Conservation (phyloP, 2,888 invertebrate genomes). For the Parnassius orleans region DNA sequence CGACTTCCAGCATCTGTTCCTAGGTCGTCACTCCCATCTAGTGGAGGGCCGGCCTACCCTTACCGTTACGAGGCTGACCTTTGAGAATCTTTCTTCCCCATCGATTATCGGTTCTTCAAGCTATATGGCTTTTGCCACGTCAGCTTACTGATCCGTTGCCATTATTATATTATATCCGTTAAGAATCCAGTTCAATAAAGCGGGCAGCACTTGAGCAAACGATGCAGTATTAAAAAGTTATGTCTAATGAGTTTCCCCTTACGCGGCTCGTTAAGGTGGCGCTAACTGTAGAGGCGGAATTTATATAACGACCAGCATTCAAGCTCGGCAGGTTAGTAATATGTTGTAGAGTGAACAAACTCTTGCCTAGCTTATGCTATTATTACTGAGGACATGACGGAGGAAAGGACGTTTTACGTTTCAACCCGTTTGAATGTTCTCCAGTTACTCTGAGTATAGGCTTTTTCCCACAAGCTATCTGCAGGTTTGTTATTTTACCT, state of each 20-base stretch:
- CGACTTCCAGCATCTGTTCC: no score
- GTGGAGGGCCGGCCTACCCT: no score
- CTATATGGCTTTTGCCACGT: no score
- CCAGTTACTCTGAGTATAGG: not conserved
- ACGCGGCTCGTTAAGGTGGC: conserved; percentile 7
- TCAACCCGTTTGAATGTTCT: not conserved
- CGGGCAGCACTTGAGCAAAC: conserved; percentile 6
- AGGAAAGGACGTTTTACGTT: not conserved
- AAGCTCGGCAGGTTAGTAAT: conserved; percentile 10
- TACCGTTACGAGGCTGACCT: no score
- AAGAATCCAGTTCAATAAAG: conserved; percentile 6
- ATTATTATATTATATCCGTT: not conserved
- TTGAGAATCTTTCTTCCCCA: no score
- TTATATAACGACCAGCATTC: conserved; percentile 15
- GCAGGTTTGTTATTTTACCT: no score
- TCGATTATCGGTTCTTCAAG: no score
- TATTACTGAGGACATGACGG: no score
- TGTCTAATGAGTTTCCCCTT: conserved; percentile 3
- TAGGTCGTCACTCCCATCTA: no score
- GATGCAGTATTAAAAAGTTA: conserved; percentile 6
- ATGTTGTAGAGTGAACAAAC: not conserved
- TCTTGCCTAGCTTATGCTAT: not conserved
- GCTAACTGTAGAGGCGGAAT: conserved; percentile 12
- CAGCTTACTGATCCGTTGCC: no score
- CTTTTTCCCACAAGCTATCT: no score